phyloP scores from a whole-genome alignment of 2,113 vertebrate species.

The Willisornis vidua region DNA sequence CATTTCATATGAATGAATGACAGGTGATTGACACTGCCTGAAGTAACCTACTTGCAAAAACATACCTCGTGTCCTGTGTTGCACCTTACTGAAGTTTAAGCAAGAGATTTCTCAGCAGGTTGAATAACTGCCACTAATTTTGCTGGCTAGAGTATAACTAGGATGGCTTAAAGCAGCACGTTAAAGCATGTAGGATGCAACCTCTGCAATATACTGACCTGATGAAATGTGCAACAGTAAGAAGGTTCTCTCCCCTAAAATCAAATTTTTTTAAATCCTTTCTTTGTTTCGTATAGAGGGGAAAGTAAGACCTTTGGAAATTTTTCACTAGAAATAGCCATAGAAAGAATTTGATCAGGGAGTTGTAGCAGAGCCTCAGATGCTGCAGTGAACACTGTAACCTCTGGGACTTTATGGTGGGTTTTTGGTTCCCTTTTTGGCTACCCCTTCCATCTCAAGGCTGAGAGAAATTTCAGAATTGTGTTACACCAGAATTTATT shows the following conservation, averaged over 20 bases:
- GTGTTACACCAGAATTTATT: neutral
- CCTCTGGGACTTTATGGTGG: neutral
- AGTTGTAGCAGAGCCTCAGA: neutral
- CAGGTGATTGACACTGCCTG: neutral
- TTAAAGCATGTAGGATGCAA: neutral
- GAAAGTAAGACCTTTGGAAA: neutral
- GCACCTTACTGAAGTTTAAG: neutral
- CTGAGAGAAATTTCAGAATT: neutral
- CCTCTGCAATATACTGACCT: neutral
- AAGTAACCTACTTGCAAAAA: neutral
- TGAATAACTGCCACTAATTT: neutral
- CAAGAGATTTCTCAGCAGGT: neutral
- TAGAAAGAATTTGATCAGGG: rapidly evolving
- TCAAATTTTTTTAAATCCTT: neutral
- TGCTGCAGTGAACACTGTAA: rapidly evolving
- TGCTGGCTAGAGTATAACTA: neutral
- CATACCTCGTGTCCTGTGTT: rapidly evolving
- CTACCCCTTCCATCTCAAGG: neutral
- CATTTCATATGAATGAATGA: neutral
- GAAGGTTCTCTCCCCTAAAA: neutral
- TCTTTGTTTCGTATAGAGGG: neutral
- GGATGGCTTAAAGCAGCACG: neutral
- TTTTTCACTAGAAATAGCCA: neutral
- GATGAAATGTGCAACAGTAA: neutral
- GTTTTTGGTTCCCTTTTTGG: neutral